These are phyloP conservation scores for Eilema griseolum DNA, from an alignment of 2,888 invertebrate species.

Conservation along the genomic window DNA sequence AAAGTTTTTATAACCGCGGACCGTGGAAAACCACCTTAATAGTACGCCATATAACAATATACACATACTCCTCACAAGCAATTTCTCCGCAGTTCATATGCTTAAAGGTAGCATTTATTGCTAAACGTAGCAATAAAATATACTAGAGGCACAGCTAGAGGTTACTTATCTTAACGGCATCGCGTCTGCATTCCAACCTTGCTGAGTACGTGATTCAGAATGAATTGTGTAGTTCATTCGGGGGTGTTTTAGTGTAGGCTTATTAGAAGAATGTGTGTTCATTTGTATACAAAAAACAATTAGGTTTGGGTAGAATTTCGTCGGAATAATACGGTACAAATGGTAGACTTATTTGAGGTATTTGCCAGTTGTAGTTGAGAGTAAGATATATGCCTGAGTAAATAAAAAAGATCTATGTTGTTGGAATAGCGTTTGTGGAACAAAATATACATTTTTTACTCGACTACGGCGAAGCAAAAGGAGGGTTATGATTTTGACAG, in stretches of 20 bases:
- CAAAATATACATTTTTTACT: no score
- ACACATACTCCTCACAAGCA: constrained; percentile 1
- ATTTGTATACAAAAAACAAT: constrained; percentile 12
- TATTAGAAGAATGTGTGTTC: constrained; percentile 9
- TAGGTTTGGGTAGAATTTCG: neutral
- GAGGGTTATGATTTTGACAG: no score
- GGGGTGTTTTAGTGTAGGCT: constrained; percentile 17
- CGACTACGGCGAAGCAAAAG: no score
- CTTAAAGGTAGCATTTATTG: constrained; percentile 58
- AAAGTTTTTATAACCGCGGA: neutral
- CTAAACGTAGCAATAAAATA: constrained; percentile 64
- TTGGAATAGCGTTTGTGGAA: no score
- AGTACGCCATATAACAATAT: constrained; percentile 27
- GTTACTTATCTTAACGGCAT: constrained; percentile 60
- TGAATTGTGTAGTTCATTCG: constrained; percentile 30
- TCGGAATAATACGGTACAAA: neutral
- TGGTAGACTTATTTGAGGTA: neutral
- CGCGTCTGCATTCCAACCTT: constrained; percentile 45
- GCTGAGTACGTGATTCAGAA: constrained; percentile 34
- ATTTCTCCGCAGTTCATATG: constrained; percentile 31
- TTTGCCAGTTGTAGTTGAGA: neutral
- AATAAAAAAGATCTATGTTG: no score
- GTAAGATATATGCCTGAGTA: neutral
- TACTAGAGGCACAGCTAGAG: no score
- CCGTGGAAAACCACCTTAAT: neutral